These are phyloP conservation scores for Lepilemur ruficaudatus DNA, from an alignment of 2,797 vertebrate genomes.

Conservation along the genomic window DNA sequence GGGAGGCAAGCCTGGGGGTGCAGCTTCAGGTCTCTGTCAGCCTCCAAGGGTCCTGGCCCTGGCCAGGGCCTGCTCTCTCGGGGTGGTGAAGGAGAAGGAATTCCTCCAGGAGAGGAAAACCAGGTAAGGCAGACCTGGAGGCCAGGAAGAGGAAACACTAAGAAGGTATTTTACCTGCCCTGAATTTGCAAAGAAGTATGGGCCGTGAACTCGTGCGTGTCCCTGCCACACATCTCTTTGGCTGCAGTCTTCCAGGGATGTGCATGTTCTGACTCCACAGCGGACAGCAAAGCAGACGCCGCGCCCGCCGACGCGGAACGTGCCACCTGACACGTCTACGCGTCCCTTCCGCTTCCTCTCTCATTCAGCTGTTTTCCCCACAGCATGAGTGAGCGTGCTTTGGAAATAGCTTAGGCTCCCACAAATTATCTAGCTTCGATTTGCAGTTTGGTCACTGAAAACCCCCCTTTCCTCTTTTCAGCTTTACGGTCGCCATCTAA, in stretches of 20 bases:
- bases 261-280: not conserved
- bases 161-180: not conserved
- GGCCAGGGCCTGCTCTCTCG: not conserved
- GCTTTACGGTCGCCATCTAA: not conserved
- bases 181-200: not conserved
- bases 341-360: not conserved
- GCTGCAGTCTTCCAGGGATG: not conserved
- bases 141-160: not conserved
- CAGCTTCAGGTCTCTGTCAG: not conserved
- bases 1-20: too few species aligned
- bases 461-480: not conserved
- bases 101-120: not conserved
- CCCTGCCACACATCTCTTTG: accelerated
- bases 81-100: not conserved
- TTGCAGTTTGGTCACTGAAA: not conserved
- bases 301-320: accelerated
- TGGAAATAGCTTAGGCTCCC: not conserved
- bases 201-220: accelerated
- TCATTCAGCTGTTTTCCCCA: not conserved
- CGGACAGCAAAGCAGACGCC: not conserved
- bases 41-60: accelerated
- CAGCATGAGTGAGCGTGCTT: accelerated
- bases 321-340: accelerated
- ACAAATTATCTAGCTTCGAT: not conserved
- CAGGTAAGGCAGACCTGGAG: not conserved